These are phyloP conservation scores for Lordiphosa mommai DNA, from an alignment of 1,140 invertebrate genomes.

Conservation along the genomic window DNA sequence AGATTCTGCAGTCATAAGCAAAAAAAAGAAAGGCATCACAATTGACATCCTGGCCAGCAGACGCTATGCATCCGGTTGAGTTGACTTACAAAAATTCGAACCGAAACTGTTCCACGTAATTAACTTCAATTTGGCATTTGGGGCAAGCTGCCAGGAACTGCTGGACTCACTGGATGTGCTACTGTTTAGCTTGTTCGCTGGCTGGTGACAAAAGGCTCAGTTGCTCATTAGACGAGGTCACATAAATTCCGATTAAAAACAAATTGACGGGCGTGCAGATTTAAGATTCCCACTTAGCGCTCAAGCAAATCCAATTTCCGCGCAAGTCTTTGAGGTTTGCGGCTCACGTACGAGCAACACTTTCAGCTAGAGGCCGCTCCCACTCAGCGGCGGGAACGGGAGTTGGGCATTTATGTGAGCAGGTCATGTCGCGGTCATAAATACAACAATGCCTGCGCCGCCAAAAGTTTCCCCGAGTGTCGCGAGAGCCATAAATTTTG, in stretches of 20 bases:
- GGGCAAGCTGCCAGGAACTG: constrained; percentile 54
- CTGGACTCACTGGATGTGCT: too few species aligned
- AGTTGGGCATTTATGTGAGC: constrained; percentile 51
- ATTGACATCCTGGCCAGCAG: constrained; percentile 51
- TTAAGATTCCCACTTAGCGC: constrained; percentile 46
- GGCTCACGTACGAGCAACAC: constrained; percentile 69
- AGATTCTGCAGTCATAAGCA: constrained; percentile 66
- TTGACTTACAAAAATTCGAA: constrained; percentile 37
- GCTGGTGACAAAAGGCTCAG: neutral
- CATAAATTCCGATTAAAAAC: constrained; percentile 67
- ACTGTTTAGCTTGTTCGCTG: constrained; percentile 16
- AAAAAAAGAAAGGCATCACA: constrained; percentile 30
- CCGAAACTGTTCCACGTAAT: constrained; percentile 4
- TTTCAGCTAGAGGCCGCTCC: constrained; percentile 34
- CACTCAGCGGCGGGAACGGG: constrained; percentile 13
- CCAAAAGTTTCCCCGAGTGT: constrained; percentile 66
- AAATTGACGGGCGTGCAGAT: constrained; percentile 67
- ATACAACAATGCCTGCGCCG: constrained; percentile 64
- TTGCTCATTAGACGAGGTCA: constrained; percentile 49
- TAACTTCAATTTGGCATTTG: constrained; percentile 12
- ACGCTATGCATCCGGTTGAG: constrained; percentile 68
- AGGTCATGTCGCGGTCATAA: constrained; percentile 79
- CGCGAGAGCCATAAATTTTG: constrained; percentile 73
- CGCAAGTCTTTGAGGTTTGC: constrained; percentile 42
- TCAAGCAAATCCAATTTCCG: constrained; percentile 67